Evolutionary conservation across 2,797 vertebrate species (phyloP).

Genomic region (Tinamus major): DNA sequence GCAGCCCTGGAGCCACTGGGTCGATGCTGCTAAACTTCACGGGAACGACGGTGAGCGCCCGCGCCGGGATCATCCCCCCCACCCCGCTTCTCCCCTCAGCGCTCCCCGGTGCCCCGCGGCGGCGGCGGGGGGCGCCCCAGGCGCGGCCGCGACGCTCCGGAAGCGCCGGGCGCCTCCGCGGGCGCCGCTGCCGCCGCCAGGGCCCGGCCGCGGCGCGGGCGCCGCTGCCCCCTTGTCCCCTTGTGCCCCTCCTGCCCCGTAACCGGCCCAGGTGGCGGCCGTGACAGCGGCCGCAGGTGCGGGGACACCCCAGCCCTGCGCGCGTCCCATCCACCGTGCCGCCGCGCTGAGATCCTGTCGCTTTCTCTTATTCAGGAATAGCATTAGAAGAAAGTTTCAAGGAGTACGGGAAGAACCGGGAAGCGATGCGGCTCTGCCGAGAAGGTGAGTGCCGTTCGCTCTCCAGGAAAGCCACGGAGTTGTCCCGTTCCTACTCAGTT

Average conservation of each 20-base stretch:
- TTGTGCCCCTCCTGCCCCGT: no score
- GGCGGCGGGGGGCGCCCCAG: neutral
- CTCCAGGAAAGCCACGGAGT: neutral
- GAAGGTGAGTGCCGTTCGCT: slow-evolving; percentile 89
- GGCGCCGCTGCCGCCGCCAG: neutral
- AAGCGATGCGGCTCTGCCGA: slow-evolving; percentile 98
- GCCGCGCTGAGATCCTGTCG: slow-evolving; percentile 32
- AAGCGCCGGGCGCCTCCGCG: slow-evolving; percentile 54
- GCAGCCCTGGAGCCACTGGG: slow-evolving; percentile 96
- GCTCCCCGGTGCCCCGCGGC: neutral
- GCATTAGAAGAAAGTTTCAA: slow-evolving; percentile 98
- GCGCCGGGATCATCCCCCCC: neutral
- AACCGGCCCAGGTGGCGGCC: no score
- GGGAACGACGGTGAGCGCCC: slow-evolving; percentile 92
- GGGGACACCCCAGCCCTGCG: no score
- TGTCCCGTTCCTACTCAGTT: neutral
- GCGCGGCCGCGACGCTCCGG: neutral
- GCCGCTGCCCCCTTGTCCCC: no score
- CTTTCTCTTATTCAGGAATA: slow-evolving; percentile 83
- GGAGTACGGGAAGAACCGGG: slow-evolving; percentile 96
- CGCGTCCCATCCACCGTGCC: no score
- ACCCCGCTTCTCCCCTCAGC: no score
- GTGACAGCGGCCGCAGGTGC: no score
- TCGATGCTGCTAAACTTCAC: slow-evolving; percentile 94
- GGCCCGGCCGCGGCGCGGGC: neutral